phyloP scores from a whole-genome alignment of 2,888 invertebrate genomes.

The Scrobipalpa costella region DNA sequence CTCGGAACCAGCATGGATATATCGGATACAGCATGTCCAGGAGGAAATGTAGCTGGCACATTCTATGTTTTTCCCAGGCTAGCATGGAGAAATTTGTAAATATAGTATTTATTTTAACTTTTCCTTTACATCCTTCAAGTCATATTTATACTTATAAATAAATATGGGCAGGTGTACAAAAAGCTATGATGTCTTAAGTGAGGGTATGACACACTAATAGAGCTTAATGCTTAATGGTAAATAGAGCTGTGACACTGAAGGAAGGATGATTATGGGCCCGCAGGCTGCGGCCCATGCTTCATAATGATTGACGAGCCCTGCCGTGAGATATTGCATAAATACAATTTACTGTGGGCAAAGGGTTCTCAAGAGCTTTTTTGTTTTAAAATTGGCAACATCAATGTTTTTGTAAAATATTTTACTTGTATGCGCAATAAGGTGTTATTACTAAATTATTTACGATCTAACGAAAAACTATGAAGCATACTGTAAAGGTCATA shows the following conservation, averaged over 20 bases:
- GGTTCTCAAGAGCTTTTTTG: neutral
- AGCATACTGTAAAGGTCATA: too few species aligned
- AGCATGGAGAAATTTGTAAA: too few species aligned
- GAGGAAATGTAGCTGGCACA: too few species aligned
- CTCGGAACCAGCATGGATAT: too few species aligned
- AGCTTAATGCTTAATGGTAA: slow-evolving; percentile 12
- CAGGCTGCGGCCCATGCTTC: slow-evolving; percentile 28
- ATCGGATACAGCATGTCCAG: too few species aligned
- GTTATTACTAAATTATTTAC: too few species aligned
- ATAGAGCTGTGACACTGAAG: slow-evolving; percentile 40
- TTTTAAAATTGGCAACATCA: neutral
- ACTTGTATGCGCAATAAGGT: neutral
- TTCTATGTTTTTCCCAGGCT: too few species aligned
- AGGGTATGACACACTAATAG: neutral
- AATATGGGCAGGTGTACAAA: neutral
- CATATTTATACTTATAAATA: too few species aligned
- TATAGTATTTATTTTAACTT: too few species aligned
- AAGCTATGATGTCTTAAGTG: neutral
- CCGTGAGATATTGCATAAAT: neutral
- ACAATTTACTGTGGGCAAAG: neutral
- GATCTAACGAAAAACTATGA: too few species aligned
- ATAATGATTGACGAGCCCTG: slow-evolving; percentile 37
- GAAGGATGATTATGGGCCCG: slow-evolving; percentile 40
- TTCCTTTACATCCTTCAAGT: too few species aligned
- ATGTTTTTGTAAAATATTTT: neutral